Base-by-base conservation (phyloP, 2,113 vertebrate species). In the Cyrtonyx montezumae region DNA sequence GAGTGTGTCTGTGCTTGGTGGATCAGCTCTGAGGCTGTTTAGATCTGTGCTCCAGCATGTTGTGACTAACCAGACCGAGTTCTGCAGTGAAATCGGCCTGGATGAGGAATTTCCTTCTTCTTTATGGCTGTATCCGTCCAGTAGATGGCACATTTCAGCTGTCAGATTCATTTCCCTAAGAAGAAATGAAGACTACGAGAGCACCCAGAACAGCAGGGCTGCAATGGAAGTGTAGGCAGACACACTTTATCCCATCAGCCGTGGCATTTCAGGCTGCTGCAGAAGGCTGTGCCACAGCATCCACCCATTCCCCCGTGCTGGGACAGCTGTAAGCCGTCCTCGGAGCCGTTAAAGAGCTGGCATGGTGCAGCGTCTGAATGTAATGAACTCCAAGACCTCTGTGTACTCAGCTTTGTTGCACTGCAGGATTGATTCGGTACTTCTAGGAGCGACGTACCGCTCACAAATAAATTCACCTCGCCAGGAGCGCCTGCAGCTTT, bases 111-210 rank as follows among this genome's bases (percentile, higher is more conserved):
- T 59, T 74, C 32, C 12, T 26, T 66, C 8, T 67, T 30, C 9
- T 36, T 88, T 28, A 32, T 5, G 3, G 42, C 9, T 8, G 7
- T 0, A 0, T 28, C 13, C 73, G 70, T 45, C 94, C 88, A 91
- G 91, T 9, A 86, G 94, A 63, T 76, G 95, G 92, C 92, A 87
- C 20, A 21, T 93, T 71, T 67, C 78, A 87, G 70, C 88, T 53
- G n/a, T 12, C 45, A 42, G 16, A 8, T 42, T 74, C 25, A 23
- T 14, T 70, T 42, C 40, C 2, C 0, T 48, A 36, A 58, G 19
- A 6, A 42, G 58, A 34, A 42, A 46, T 19, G 63, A 76, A 49
- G 12, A 65, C n/a, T 3, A 36, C 45, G 43, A 78, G 49, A 85
- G 17, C 4, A 58, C 0, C 45, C 7, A 3, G 16, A 78, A 45